phyloP scores from a whole-genome alignment of 1,140 invertebrate species.

The Nasonia giraulti region DNA sequence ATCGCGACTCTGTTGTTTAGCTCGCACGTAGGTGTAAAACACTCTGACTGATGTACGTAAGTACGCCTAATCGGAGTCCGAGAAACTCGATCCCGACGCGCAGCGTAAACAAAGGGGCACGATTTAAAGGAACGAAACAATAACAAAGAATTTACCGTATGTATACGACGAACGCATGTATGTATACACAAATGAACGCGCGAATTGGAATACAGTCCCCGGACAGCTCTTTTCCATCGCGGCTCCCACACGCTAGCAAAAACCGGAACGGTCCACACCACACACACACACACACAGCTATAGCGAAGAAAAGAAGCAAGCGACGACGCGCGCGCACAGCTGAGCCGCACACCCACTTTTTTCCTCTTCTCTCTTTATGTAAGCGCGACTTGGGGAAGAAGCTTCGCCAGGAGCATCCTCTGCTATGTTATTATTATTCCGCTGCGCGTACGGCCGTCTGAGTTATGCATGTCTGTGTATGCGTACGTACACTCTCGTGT shows the following conservation, averaged over 20 bases:
- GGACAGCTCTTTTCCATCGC: not conserved
- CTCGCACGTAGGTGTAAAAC: not conserved
- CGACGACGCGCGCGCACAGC: conserved; percentile 31
- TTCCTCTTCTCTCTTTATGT: not conserved
- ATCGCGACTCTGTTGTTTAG: not conserved
- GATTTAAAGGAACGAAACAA: not conserved
- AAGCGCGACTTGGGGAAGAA: not conserved
- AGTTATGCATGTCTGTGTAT: not conserved
- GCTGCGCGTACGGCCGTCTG: not conserved
- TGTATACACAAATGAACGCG: too few relatives aligned
- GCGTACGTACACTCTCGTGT: not conserved
- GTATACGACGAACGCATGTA: too few relatives aligned
- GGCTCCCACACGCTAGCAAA: not conserved
- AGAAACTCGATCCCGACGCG: not conserved
- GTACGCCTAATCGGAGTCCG: not conserved
- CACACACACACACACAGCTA: not conserved
- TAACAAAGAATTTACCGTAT: conserved; percentile 23
- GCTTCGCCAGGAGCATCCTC: not conserved
- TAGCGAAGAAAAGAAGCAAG: not conserved
- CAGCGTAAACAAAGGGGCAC: not conserved
- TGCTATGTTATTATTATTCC: not conserved
- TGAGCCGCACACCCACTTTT: conserved; percentile 33
- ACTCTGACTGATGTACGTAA: not conserved
- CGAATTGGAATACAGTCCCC: not conserved
- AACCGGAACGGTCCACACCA: not conserved